These are phyloP conservation scores for Sitobion miscanthi DNA, from an alignment of 1,140 invertebrate species.

Conservation along the genomic window DNA sequence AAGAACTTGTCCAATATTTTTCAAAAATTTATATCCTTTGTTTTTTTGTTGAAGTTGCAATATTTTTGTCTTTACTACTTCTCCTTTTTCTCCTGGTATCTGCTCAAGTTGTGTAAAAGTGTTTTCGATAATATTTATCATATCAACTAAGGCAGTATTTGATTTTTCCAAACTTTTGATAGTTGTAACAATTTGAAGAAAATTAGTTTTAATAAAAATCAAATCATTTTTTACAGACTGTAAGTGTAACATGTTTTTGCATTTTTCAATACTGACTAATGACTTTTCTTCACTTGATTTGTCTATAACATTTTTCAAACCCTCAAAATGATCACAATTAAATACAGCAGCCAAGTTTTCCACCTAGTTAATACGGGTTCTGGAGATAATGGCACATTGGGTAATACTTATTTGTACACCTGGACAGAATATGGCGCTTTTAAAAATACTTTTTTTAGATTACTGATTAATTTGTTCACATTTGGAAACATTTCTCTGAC, in stretches of 20 bases:
- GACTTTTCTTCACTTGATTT: not conserved
- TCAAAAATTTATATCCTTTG: not conserved
- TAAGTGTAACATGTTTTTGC: conserved; percentile 21
- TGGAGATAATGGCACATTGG: not conserved
- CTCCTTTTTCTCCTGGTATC: not conserved
- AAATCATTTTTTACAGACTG: not conserved
- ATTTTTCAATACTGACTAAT: conserved; percentile 17
- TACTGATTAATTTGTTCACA: too few relatives aligned
- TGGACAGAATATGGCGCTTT: not conserved
- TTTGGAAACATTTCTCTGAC: too few relatives aligned
- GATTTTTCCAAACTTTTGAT: conserved; percentile 10
- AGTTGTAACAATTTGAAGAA: conserved; percentile 20
- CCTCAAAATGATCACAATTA: not conserved
- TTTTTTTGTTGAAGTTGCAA: conserved; percentile 6
- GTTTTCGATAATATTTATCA: conserved; percentile 16
- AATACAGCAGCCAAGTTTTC: not conserved
- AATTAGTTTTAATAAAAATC: conserved; percentile 1
- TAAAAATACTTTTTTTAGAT: too few relatives aligned
- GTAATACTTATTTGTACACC: not conserved
- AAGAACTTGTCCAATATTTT: not conserved
- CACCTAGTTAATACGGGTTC: conserved; percentile 3
- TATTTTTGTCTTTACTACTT: conserved; percentile 9
- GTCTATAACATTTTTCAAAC: not conserved
- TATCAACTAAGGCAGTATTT: not conserved
- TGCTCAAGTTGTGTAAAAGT: conserved; percentile 23